Conservation (phyloP, 2,888 invertebrate genomes). For the Eumerus sabulonum region DNA sequence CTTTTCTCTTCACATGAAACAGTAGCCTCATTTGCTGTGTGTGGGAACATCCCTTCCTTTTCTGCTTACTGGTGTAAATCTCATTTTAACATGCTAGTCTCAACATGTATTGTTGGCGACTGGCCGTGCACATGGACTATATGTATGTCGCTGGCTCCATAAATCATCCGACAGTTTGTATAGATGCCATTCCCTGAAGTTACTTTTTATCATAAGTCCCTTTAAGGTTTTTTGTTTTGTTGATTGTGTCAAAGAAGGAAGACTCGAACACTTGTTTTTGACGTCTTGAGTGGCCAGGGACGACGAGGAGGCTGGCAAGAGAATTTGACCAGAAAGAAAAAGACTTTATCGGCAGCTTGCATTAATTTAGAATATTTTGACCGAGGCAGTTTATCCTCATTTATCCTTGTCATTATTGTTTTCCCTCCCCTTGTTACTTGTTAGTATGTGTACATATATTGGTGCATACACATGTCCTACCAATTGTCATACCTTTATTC, state of each 20-base stretch:
- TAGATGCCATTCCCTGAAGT: not conserved
- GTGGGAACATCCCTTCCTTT: too few species aligned
- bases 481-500: too few species aligned
- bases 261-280: not conserved
- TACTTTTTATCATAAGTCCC: slow-evolving; percentile 32
- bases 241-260: slow-evolving; percentile 39
- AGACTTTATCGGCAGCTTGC: slow-evolving; percentile 65
- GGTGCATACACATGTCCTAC: not conserved
- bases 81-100: too few species aligned
- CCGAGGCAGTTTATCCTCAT: slow-evolving; percentile 41
- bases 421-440: not conserved
- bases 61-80: too few species aligned
- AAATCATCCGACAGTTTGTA: slow-evolving; percentile 49
- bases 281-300: not conserved
- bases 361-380: slow-evolving; percentile 42
- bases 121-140: slow-evolving; percentile 17
- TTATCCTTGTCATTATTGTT: slow-evolving; percentile 45
- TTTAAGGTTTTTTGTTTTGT: slow-evolving; percentile 28
- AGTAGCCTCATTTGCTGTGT: too few species aligned
- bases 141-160: slow-evolving; percentile 36
- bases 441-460: slow-evolving; percentile 2
- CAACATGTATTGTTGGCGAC: slow-evolving; percentile 33
- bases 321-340: not conserved
- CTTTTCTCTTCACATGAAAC: too few species aligned
- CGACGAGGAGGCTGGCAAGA: not conserved